A percentile compares a stretch with the other conserved stretches of the same genome.
Conservation (phyloP, 1,140 invertebrate species). For the Arion vulgaris region DNA sequence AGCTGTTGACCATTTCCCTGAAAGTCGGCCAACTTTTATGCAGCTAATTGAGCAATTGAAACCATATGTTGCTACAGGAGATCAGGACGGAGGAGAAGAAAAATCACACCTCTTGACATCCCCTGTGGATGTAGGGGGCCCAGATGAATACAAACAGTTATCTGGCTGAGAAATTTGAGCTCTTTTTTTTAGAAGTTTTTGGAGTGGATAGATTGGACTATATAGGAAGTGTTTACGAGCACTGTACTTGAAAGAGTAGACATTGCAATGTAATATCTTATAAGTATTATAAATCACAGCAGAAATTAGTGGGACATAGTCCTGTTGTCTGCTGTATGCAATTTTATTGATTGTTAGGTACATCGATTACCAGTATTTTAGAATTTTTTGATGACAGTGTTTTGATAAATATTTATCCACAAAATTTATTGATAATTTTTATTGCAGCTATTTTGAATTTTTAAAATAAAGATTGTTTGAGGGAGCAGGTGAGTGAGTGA, state of each 20-base stretch:
- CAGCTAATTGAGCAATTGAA: conserved; percentile 53
- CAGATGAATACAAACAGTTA: conserved; percentile 58
- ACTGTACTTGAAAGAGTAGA: no score
- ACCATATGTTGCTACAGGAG: conserved; percentile 46
- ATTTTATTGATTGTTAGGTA: no score
- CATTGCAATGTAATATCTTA: no score
- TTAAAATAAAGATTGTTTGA: neutral
- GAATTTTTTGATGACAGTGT: neutral
- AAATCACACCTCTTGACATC: conserved; percentile 51
- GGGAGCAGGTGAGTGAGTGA: neutral
- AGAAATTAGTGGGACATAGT: neutral
- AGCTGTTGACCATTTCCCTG: conserved; percentile 86
- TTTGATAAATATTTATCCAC: neutral
- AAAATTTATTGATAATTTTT: neutral
- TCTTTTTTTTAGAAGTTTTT: neutral
- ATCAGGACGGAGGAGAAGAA: conserved; percentile 35
- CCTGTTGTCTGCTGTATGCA: no score
- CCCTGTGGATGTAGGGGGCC: conserved; percentile 48
- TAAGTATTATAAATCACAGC: neutral
- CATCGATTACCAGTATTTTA: no score
- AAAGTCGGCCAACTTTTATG: conserved; percentile 85
- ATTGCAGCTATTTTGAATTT: neutral
- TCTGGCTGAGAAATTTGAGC: conserved; percentile 49
- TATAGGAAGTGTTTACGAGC: neutral
- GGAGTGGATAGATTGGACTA: neutral